phyloP scores from a whole-genome alignment of 2,888 invertebrate species.

The Aphidius colemani region DNA sequence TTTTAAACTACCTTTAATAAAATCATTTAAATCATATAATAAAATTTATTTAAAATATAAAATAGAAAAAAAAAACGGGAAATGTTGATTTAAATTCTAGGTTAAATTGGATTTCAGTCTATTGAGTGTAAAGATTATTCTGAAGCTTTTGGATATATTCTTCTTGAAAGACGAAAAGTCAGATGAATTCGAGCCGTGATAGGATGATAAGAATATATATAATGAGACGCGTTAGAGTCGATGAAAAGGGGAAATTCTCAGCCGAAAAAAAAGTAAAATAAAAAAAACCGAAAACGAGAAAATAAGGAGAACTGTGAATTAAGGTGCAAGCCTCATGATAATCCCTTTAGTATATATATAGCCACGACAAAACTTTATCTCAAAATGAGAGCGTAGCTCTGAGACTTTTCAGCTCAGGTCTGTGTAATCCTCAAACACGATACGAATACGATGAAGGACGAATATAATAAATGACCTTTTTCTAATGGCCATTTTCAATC shows the following conservation, averaged over 20 bases:
- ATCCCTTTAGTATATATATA: slow-evolving; percentile 27
- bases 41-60: not conserved
- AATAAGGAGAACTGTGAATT: slow-evolving; percentile 17
- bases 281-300: slow-evolving; percentile 23
- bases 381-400: slow-evolving; percentile 35
- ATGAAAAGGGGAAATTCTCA: not conserved
- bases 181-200: slow-evolving; percentile 15
- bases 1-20: not conserved
- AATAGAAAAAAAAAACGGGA: not conserved
- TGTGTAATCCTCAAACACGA: slow-evolving; percentile 43
- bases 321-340: slow-evolving; percentile 31
- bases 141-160: not conserved
- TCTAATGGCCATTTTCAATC: not conserved
- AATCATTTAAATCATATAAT: not conserved
- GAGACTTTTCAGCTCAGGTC: slow-evolving; percentile 40
- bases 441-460: slow-evolving; percentile 30
- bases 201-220: slow-evolving; percentile 11
- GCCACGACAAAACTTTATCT: slow-evolving; percentile 36
- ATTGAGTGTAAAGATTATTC: slow-evolving; percentile 4
- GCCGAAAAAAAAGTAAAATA: slow-evolving; percentile 14
- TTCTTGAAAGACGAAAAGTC: slow-evolving; percentile 13
- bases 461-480: slow-evolving; percentile 7
- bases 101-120: slow-evolving; percentile 3
- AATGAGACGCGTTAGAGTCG: not conserved
- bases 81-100: not conserved